Evolutionary conservation across 2,797 vertebrate genomes (phyloP).

Genomic region (Champsocephalus gunnari): DNA sequence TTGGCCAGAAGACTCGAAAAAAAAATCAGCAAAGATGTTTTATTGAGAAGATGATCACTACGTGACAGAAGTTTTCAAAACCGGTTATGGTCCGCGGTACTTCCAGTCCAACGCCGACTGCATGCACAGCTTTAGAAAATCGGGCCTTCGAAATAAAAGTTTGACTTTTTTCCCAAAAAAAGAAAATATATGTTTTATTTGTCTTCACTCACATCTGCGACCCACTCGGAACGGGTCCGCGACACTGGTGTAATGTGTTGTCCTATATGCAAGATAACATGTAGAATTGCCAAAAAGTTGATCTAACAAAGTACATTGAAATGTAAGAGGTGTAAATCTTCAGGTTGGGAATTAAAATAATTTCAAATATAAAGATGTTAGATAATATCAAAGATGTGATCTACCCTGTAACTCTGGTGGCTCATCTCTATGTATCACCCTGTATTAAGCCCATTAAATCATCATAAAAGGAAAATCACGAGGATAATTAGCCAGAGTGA

Average conservation of each 20-base stretch:
- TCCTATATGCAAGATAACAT: not conserved
- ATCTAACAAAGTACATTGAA: not conserved
- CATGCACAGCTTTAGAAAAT: too few relatives aligned
- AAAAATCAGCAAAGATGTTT: too few relatives aligned
- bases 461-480: constrained; percentile 20
- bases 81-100: too few relatives aligned
- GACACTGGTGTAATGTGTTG: not conserved
- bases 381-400: not conserved
- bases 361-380: not conserved
- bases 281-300: not conserved
- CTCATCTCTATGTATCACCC: not conserved
- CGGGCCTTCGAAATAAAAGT: too few relatives aligned
- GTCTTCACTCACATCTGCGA: too few relatives aligned
- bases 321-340: not conserved
- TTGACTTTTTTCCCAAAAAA: too few relatives aligned
- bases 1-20: too few relatives aligned
- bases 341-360: not conserved
- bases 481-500: constrained; percentile 23
- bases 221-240: too few relatives aligned
- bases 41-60: too few relatives aligned
- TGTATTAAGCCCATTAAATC: constrained; percentile 13
- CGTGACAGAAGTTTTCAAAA: too few relatives aligned
- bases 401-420: not conserved
- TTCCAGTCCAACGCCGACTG: too few relatives aligned
- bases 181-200: too few relatives aligned